Base-by-base conservation (phyloP, 2,113 vertebrate species). In the Nanger granti region DNA sequence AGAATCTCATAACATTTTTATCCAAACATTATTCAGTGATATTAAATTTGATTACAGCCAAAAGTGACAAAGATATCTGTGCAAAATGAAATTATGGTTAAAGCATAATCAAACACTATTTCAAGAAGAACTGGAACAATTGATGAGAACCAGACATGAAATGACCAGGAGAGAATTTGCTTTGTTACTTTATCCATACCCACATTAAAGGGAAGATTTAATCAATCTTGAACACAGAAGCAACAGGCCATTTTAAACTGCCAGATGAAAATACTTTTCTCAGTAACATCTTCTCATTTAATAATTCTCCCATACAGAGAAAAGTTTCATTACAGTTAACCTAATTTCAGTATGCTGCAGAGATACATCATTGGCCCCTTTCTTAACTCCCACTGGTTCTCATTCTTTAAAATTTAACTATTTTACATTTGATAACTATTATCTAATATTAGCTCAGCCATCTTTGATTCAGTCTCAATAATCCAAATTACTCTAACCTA, bases 311-410 rank as follows among this genome's bases (percentile, higher is more conserved):
- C 20, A 84, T 47, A 57, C 84, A 80, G 94, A 87, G 52, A 96
- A 93, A 95, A 52, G 13, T 94, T 95, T 93, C 52, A 93, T 96
- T 93, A 97, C 34, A 69, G 11, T 94, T 97, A 96, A 97, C 91
- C 91, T 94, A 97, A 89, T 96, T 98, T 96, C 41, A 94, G 7
- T 64, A 60, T 93, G 28, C 73, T 90, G 44, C 52, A 88, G 93
- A 93, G 87, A 96, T 92, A 85, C 73, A 93, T 37, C 60, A 96
- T 41, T 98, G 94, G 95, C 80, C 62, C 37, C 18, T 37, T 93
- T 96, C 87, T 79, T 92, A 93, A 93, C 94, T 34, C 29, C 62
- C 57, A 66, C 47, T 87, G 49, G 20, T 9, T 97, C 18, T 29
- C 57, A 87, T 98, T 73, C 86, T 94, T 93, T 95, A 91, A 96